Evolutionary conservation across 1,140 invertebrate species (phyloP).

Genomic region (Pseudobourletiella spinata): DNA sequence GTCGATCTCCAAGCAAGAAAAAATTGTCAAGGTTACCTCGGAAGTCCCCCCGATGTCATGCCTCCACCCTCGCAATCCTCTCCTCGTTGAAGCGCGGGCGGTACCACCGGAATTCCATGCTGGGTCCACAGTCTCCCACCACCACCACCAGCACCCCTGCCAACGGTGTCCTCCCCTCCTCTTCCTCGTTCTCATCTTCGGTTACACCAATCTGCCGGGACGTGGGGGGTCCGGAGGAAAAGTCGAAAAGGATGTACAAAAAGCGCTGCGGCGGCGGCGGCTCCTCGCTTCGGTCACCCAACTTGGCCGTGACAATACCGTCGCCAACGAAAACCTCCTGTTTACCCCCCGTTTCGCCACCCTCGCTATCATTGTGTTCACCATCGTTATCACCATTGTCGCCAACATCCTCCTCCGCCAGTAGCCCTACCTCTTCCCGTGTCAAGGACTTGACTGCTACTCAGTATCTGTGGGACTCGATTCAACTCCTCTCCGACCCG

Average conservation of each 20-base stretch:
- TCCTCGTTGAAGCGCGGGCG: conserved; percentile 39
- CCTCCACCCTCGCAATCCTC: conserved; percentile 70
- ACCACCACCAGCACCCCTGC: neutral
- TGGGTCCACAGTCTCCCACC: neutral
- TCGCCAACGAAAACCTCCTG: neutral
- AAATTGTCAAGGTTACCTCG: conserved; percentile 52
- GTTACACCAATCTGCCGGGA: neutral
- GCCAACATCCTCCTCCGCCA: neutral
- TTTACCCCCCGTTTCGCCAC: conserved; percentile 10
- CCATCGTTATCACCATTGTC: neutral
- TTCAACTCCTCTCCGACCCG: conserved; percentile 31
- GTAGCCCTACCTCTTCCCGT: conserved; percentile 3
- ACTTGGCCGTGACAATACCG: neutral
- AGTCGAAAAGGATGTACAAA: neutral
- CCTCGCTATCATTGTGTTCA: neutral
- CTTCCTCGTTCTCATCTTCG: neutral
- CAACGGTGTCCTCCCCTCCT: neutral
- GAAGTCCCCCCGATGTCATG: conserved; percentile 75
- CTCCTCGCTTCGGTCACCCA: neutral
- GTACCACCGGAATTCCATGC: neutral
- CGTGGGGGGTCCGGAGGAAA: neutral
- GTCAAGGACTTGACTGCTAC: conserved; percentile 23
- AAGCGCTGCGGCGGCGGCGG: no score
- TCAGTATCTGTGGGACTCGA: conserved; percentile 33
- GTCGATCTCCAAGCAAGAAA: conserved; percentile 34